These are phyloP conservation scores for Brenthis ino DNA, from an alignment of 2,888 invertebrate species.

Conservation along the genomic window DNA sequence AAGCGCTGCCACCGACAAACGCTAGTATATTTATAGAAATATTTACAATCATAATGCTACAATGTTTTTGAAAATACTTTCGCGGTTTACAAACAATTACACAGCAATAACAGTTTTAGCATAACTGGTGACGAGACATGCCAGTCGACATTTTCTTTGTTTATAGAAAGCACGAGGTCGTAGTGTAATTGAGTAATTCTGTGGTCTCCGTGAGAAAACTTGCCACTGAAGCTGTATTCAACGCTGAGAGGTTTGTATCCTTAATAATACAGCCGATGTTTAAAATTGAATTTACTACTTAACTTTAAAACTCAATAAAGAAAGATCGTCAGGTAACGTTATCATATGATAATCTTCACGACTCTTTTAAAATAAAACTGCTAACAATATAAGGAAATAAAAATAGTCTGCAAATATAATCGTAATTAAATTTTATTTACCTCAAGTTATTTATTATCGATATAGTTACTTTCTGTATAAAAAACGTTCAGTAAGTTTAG, in stretches of 20 bases:
- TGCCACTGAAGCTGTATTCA: conserved; percentile 6
- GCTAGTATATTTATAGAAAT: conserved; percentile 9
- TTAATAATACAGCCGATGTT: not conserved
- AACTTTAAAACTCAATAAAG: too few species aligned
- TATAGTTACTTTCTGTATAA: too few species aligned
- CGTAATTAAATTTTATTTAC: too few species aligned
- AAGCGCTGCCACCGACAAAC: not conserved
- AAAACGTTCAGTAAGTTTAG: too few species aligned
- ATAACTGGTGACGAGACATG: conserved; percentile 40
- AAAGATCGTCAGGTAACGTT: too few species aligned
- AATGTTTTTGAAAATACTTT: conserved; percentile 56
- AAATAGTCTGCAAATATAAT: too few species aligned
- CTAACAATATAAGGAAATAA: too few species aligned
- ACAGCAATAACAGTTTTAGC: conserved; percentile 52
- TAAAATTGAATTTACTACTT: too few species aligned
- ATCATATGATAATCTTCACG: too few species aligned
- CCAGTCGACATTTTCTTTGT: conserved; percentile 56
- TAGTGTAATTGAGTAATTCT: conserved; percentile 28
- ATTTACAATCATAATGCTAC: conserved; percentile 53
- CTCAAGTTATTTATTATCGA: too few species aligned
- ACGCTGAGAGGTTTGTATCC: conserved; percentile 1
- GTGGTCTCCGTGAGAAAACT: conserved; percentile 40
- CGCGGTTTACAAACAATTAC: conserved; percentile 71
- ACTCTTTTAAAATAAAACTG: too few species aligned
- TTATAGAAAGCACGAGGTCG: conserved; percentile 49